Evolutionary conservation across 2,888 invertebrate species (phyloP).

Genomic region (Ischnura elegans): DNA sequence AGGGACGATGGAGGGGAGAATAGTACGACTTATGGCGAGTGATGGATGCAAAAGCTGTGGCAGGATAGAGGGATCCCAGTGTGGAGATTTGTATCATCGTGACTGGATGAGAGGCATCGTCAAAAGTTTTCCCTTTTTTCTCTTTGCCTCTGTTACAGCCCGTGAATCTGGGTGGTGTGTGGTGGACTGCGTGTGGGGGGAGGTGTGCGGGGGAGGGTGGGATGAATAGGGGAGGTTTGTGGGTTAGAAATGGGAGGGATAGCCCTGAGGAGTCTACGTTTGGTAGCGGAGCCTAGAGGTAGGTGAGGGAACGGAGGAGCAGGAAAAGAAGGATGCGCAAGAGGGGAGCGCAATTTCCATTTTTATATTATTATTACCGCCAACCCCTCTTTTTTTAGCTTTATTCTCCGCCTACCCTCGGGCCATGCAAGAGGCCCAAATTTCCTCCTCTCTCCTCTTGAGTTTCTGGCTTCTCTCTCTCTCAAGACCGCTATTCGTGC

Average conservation of each 20-base stretch:
- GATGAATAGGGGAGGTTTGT: conserved; percentile 17
- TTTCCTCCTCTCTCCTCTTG: background rate
- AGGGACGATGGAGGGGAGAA: background rate
- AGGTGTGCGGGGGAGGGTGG: background rate
- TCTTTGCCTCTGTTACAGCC: background rate
- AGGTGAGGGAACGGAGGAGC: background rate
- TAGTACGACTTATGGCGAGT: background rate
- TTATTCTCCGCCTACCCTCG: background rate
- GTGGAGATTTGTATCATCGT: too few species aligned
- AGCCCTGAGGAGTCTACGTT: background rate
- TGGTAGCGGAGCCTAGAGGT: background rate
- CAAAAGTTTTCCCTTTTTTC: background rate
- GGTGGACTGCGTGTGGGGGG: background rate
- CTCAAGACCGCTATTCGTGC: too few species aligned
- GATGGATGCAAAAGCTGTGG: too few species aligned
- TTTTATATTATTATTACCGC: conserved; percentile 43
- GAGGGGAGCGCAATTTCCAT: conserved; percentile 19
- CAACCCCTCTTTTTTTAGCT: background rate
- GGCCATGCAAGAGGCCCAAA: background rate
- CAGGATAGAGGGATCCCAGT: too few species aligned
- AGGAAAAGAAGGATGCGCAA: background rate
- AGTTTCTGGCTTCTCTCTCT: background rate
- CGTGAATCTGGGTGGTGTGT: background rate
- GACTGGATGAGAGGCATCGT: background rate
- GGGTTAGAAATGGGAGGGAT: background rate